phyloP scores from a whole-genome alignment of 2,113 vertebrate genomes.

The Charina bottae region DNA sequence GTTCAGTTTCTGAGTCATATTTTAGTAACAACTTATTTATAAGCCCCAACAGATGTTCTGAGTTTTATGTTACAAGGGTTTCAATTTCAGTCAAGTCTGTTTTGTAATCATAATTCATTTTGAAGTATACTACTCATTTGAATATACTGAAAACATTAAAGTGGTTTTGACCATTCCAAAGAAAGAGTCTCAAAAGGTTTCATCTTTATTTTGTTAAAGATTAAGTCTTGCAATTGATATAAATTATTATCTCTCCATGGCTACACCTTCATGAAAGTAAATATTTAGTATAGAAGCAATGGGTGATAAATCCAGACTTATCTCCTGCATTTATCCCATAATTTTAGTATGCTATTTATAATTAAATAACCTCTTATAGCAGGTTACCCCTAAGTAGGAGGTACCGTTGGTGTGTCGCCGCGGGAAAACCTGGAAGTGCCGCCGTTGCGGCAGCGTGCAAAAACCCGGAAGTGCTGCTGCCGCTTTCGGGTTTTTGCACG shows the following conservation, averaged over 20 bases:
- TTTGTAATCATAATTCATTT: not conserved
- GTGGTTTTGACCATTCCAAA: not conserved
- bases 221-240: not conserved
- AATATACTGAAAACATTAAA: not conserved
- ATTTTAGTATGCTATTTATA: not conserved
- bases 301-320: not conserved
- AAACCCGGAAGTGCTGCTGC: too few relatives aligned
- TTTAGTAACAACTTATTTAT: not conserved
- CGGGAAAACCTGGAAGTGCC: too few relatives aligned
- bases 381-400: too few relatives aligned
- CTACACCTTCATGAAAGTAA: not conserved
- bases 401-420: too few relatives aligned
- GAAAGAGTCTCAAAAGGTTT: not conserved
- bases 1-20: not conserved
- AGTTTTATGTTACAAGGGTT: not conserved
- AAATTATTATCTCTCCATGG: not conserved
- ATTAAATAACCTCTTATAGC: not conserved
- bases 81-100: not conserved
- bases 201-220: not conserved
- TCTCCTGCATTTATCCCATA: not conserved
- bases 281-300: not conserved
- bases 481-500: too few relatives aligned
- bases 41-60: not conserved
- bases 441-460: too few relatives aligned
- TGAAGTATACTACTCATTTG: not conserved